Base-by-base conservation (phyloP, 2,888 invertebrate genomes). In the Crepidodera aurea region DNA sequence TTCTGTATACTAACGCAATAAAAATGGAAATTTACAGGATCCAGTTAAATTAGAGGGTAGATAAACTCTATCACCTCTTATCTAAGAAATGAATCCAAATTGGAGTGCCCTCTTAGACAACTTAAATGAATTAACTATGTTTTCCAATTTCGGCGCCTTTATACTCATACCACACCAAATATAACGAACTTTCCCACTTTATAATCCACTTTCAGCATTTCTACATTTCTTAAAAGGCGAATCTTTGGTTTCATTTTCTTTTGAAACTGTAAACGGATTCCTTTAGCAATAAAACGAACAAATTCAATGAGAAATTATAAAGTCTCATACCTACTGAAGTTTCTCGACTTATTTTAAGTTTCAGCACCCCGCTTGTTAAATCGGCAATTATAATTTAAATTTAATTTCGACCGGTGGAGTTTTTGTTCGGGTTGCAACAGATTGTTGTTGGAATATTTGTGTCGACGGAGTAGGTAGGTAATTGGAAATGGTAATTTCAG, bases 301-400 rank as follows among this genome's bases (percentile, higher is more conserved):
- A 58, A 51, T 58, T 50, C 40, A 42, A 51, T 42, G 42, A 34
- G 51, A 60, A 54, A 56, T 61, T 51, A 61, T 50, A 50, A 61
- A 61, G 51, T 61, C 50, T 27, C 19, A 32, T 32, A 39, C 16
- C 37, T 16, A 18, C 40, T 13, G 12, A 10, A 42, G 50, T 22
- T 61, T 51, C 62, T 27, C 40, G 53, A 58, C 53, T 62, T 53
- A 58, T 48, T 53, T 53, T 10, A 53, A 62, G 57, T 48, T 58
- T 58, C 55, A 51, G 27, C 55, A 61, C 61, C 55, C 48, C 50
- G 51, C 50, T 61, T 50, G 54, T 60, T 40, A 39, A 56, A 61
- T 46, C 53, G 53, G 62, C 53, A 62, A 57, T 62, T 53, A 57
- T 62, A 57, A 62, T 62, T 44, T 50, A 40, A 57, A 58, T 51